These are phyloP conservation scores for Astyanax mexicanus DNA, from an alignment of 2,797 vertebrate genomes.

Conservation along the genomic window DNA sequence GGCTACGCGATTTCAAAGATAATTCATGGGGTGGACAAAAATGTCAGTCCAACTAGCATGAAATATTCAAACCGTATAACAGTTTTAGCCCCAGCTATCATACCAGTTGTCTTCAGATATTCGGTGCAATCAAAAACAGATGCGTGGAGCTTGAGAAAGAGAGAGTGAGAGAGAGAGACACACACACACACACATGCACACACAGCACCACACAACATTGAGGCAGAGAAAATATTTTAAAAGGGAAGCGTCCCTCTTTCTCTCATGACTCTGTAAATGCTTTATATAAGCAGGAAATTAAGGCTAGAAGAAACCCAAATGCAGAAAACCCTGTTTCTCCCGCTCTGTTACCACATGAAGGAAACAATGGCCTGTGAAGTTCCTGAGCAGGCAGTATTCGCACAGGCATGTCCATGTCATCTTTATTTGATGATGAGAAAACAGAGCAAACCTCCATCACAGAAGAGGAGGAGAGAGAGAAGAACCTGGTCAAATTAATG, in stretches of 20 bases:
- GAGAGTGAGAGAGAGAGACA: too few species aligned
- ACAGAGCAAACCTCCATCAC: conserved; percentile 35
- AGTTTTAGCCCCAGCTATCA: neutral
- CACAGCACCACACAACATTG: neutral
- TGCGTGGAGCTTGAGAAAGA: neutral
- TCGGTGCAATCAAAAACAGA: conserved; percentile 10
- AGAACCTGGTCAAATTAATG: conserved; percentile 48
- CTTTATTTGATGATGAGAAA: conserved; percentile 60
- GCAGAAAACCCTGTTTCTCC: neutral
- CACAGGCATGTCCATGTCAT: conserved; percentile 58
- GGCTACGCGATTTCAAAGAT: neutral
- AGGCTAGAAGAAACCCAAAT: conserved; percentile 9
- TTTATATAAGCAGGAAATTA: conserved; percentile 24
- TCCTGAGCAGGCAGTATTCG: conserved; percentile 42
- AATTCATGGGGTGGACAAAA: neutral
- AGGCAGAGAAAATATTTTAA: neutral
- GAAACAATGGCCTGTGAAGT: conserved; percentile 14
- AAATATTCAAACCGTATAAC: neutral
- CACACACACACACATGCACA: neutral
- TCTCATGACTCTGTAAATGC: neutral
- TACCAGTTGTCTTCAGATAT: conserved; percentile 3
- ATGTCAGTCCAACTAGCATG: neutral
- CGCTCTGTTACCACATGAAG: conserved; percentile 16
- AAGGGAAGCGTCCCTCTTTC: neutral
- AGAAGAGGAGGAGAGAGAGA: conserved; percentile 44